A percentile compares a stretch with the other conserved stretches of the same genome.
Conservation (phyloP, 1,140 invertebrate genomes). For the Danaus melanippus region DNA sequence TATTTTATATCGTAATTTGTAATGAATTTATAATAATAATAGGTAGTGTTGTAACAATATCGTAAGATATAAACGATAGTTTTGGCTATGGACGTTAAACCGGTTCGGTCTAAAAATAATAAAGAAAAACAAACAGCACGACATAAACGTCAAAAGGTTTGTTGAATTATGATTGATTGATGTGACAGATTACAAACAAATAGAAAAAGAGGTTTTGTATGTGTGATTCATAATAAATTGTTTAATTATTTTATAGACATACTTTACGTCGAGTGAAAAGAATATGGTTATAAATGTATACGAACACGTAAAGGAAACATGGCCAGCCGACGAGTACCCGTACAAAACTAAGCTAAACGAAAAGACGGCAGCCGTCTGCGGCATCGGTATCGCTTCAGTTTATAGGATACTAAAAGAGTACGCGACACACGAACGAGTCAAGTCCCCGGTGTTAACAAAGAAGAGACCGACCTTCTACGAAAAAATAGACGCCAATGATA, state of each 20-base stretch:
- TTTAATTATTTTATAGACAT: background rate
- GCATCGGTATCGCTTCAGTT: slow-evolving; percentile 13
- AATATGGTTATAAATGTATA: slow-evolving; percentile 16
- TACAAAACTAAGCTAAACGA: slow-evolving; percentile 13
- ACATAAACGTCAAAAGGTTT: no score
- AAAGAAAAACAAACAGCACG: no score
- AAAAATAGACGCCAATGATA: slow-evolving; percentile 10
- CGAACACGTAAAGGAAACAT: slow-evolving; percentile 14
- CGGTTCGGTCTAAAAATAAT: no score
- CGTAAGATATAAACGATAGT: no score
- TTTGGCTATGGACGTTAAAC: no score
- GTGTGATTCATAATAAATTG: no score
- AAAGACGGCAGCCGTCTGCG: slow-evolving; percentile 18
- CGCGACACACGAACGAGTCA: slow-evolving; percentile 8
- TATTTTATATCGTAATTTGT: no score
- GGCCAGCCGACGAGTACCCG: slow-evolving; percentile 18
- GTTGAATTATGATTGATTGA: no score
- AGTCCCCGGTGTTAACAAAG: slow-evolving; percentile 1
- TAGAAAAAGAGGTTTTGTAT: no score
- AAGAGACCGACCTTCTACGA: slow-evolving; percentile 3
- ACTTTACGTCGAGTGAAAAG: slow-evolving; percentile 14
- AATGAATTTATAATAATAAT: no score
- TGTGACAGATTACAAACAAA: no score
- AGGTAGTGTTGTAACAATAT: no score
- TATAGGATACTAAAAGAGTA: slow-evolving; percentile 18